Conservation (phyloP, 2,113 vertebrate species). For the Rhagologus leucostigma region DNA sequence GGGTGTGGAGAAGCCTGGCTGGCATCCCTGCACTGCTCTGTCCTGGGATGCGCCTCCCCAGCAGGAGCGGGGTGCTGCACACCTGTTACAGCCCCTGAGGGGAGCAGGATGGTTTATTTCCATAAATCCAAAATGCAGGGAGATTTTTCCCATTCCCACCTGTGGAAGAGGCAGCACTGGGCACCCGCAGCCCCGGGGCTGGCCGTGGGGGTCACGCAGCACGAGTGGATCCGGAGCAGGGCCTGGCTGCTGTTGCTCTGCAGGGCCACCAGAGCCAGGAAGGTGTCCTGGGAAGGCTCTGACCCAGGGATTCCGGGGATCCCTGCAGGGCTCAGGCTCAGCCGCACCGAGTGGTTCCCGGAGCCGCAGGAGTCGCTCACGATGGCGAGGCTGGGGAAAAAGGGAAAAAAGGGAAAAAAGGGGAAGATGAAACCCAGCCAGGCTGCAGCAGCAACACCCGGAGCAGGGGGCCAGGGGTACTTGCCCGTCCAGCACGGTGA, state of each 20-base stretch:
- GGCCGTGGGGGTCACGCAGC: conserved; percentile 63
- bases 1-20: neutral
- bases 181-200: conserved; percentile 25
- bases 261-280: conserved; percentile 61
- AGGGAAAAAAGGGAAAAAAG: neutral
- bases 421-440: neutral
- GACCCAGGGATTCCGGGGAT: fast-evolving
- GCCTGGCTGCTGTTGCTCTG: conserved; percentile 70
- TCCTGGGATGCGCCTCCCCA: neutral
- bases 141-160: neutral
- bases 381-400: conserved; percentile 47
- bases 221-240: conserved; percentile 66
- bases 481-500: conserved; percentile 6
- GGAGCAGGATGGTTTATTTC: fast-evolving
- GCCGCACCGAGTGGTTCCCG: conserved; percentile 73
- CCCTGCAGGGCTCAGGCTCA: conserved; percentile 57
- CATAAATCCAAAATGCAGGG: fast-evolving
- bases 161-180: conserved; percentile 71
- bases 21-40: neutral
- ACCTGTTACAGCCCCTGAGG: fast-evolving
- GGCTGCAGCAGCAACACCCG: neutral
- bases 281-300: conserved; percentile 12
- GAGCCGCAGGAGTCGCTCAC: conserved; percentile 71
- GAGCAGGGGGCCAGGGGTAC: neutral
- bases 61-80: neutral